Percentiles rank a stretch among this genome's conserved stretches.
phyloP scores from a whole-genome alignment of 2,888 invertebrate genomes.

The Mycalesis mineus region DNA sequence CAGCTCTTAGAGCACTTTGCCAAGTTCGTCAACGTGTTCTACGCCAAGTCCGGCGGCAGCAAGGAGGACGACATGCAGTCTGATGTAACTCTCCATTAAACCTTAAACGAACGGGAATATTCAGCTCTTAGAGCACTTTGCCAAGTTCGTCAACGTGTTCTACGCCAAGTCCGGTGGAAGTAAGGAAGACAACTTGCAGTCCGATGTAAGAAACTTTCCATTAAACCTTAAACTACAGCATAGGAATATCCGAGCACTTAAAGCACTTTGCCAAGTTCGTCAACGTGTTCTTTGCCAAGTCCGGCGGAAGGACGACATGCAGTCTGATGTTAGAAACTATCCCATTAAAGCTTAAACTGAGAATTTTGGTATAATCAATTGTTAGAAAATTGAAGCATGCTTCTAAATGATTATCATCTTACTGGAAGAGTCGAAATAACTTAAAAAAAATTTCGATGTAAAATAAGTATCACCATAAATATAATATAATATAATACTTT shows the following conservation, averaged over 20 bases:
- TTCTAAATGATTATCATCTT: no score
- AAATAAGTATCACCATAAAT: no score
- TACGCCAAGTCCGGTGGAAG: conserved; percentile 80
- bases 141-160: conserved; percentile 97
- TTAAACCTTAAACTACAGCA: no score
- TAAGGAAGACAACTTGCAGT: conserved; percentile 71
- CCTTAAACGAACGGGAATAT: no score
- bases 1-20: conserved; percentile 98
- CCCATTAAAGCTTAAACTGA: no score
- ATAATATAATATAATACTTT: no score
- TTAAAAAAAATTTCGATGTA: no score
- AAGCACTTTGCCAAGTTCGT: conserved; percentile 98
- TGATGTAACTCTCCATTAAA: no score
- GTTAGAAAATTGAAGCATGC: no score
- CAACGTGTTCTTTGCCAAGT: conserved; percentile 89
- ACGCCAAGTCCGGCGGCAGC: conserved; percentile 78
- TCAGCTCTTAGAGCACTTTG: conserved; percentile 98
- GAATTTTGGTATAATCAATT: no score
- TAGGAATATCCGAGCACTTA: conserved; percentile 99
- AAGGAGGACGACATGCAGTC: conserved; percentile 72
- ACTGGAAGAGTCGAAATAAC: no score
- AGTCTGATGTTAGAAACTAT: conserved; percentile 54
- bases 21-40: conserved; percentile 96
- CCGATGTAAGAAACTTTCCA: conserved; percentile 48
- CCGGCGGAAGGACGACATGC: conserved; percentile 72